Base-by-base conservation (phyloP, 2,888 invertebrate species). In the Caenorhabditis imperialis region DNA sequence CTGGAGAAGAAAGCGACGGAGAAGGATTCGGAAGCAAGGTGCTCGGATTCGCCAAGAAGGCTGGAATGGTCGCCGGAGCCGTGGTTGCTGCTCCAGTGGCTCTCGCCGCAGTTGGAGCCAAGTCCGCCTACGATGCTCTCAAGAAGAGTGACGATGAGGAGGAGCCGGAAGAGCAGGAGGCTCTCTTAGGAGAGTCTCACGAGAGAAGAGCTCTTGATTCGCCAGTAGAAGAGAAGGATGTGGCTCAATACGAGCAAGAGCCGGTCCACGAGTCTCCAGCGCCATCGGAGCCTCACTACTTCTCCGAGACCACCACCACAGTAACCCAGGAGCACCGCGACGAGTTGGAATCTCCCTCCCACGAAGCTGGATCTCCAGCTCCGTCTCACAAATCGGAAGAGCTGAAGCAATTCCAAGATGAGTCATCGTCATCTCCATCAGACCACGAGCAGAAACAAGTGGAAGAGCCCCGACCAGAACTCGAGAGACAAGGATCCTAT, bases 41-140 rank as follows among this genome's bases (percentile, higher is more conserved):
- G 37, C 57, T 65, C 37, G 80, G 73, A 48, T 79, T 80, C 38
- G 80, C 80, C 6, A 79, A 82, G 73, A 78, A 71, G 27, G 79
- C 76, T 7, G 82, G 80, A 54, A 76, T 72, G 65, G 61, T 82
- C 22, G 81, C 81, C 40, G 84, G 81, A 22, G 84, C 78, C 47
- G 76, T 81, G 27, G 71, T 81, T 47, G 75, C 75, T 42, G 82
- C 82, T 38, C 82, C 81, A 45, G 78, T 75, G 42, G 82, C 75
- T 37, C 70, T 79, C n/a, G 79, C 77, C 47, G 82, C 77, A 14
- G 62, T 79, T 44, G 84, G 84, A 57, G 84, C 80, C 16, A 72
- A 76, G 44, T 60, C 74, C 20, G 79, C 82, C 3, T 80, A 79
- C 60, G 84, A 83, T 35, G 74, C 69, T 16, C 48, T 83, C 18